phyloP scores from a whole-genome alignment of 2,113 vertebrate species.

The Odontesthes bonariensis region DNA sequence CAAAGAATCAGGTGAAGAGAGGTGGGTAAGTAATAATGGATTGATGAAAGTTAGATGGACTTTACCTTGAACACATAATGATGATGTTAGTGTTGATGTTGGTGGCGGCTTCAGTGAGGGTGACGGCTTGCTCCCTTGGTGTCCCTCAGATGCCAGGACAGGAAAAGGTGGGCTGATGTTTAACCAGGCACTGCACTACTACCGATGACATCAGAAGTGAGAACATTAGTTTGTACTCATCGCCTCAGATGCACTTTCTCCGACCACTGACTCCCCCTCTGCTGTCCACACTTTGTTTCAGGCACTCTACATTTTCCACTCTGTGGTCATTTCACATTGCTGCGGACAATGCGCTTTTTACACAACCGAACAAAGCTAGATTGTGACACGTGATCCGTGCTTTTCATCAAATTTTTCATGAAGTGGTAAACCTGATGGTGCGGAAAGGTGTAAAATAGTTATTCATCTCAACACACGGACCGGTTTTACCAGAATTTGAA shows the following conservation, averaged over 20 bases:
- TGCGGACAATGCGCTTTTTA: constrained; percentile 1
- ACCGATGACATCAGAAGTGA: constrained; percentile 61
- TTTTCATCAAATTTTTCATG: constrained; percentile 4
- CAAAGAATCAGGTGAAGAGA: neutral
- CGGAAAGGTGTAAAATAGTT: neutral
- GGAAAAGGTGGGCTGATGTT: constrained; percentile 25
- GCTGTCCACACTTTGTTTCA: constrained; percentile 7
- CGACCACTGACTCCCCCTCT: neutral
- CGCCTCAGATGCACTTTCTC: constrained; percentile 26
- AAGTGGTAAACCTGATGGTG: neutral
- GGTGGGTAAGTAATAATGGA: constrained; percentile 1
- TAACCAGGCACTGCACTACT: constrained; percentile 5
- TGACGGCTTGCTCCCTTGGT: constrained; percentile 49
- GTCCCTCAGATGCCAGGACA: constrained; percentile 31
- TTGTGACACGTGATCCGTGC: neutral
- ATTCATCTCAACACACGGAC: no score
- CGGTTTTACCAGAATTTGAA: neutral
- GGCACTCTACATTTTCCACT: constrained; percentile 14
- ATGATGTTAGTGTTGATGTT: constrained; percentile 33
- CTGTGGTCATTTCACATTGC: neutral
- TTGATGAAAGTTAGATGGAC: constrained; percentile 28
- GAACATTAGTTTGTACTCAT: constrained; percentile 49
- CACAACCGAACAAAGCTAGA: neutral
- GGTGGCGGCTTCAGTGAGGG: constrained; percentile 10
- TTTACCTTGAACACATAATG: constrained; percentile 11